phyloP scores from a whole-genome alignment of 2,888 invertebrate species.

The Megaustenia siamemsis region DNA sequence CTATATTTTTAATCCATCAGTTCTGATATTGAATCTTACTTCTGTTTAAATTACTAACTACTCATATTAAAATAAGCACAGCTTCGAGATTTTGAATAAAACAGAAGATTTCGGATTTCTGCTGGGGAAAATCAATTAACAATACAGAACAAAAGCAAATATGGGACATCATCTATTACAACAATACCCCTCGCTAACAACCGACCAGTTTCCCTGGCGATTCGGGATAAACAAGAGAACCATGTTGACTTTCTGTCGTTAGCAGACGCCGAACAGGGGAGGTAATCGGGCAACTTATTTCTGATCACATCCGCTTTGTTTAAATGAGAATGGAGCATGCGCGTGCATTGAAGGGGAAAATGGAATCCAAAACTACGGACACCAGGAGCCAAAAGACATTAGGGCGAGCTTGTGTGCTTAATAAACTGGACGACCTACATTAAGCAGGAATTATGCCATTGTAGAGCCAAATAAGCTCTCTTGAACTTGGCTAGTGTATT shows the following conservation, averaged over 20 bases:
- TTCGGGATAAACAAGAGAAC: slow-evolving; percentile 14
- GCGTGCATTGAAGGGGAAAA: slow-evolving; percentile 6
- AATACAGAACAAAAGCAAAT: neutral
- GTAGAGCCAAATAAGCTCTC: neutral
- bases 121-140: slow-evolving; percentile 40
- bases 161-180: neutral
- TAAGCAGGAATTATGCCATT: neutral
- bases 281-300: slow-evolving; percentile 45
- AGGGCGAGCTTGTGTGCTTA: neutral
- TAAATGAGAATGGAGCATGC: neutral
- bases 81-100: too few species aligned
- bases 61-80: too few species aligned
- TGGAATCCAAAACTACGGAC: neutral
- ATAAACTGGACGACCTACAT: neutral
- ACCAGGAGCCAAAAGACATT: neutral
- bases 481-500: neutral
- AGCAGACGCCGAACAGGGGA: slow-evolving; percentile 15
- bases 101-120: too few species aligned
- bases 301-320: slow-evolving; percentile 44
- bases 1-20: too few species aligned
- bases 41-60: too few species aligned
- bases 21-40: too few species aligned
- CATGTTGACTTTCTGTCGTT: slow-evolving; percentile 45
- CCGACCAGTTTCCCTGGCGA: slow-evolving; percentile 10
- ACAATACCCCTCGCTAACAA: neutral